Conservation (phyloP, 1,140 invertebrate species). For the Pygmarrhopalites habei region DNA sequence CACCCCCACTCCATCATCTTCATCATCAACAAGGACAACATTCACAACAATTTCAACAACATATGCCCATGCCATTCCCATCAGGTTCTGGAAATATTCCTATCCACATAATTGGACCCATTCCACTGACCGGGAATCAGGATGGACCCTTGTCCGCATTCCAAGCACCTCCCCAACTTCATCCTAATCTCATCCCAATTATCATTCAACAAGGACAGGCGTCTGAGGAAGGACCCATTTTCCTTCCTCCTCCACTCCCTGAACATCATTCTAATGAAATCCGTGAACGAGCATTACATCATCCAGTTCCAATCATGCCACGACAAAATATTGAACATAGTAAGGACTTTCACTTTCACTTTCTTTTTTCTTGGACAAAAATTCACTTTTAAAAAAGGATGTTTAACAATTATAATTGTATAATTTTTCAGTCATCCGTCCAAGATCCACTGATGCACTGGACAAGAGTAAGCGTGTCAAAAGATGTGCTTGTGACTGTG, state of each 20-base stretch:
- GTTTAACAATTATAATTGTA: no score
- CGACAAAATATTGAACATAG: conserved; percentile 30
- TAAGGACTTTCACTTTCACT: conserved; percentile 18
- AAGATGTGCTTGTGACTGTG: conserved; percentile 37
- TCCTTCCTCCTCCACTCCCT: conserved; percentile 1
- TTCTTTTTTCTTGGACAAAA: no score
- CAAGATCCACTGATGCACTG: conserved; percentile 18
- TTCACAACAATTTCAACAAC: conserved; percentile 2
- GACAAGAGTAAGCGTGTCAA: conserved; percentile 24
- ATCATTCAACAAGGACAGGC: not conserved
- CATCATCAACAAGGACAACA: no score
- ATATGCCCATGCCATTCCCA: not conserved
- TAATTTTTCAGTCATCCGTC: conserved; percentile 25
- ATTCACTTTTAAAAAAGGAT: no score
- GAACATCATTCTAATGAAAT: conserved; percentile 26
- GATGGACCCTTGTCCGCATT: not conserved
- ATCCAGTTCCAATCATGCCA: conserved; percentile 36
- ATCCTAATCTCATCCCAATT: not conserved
- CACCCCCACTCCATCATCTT: no score
- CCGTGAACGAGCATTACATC: conserved; percentile 30
- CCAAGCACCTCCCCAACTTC: not conserved
- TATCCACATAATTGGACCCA: conserved; percentile 35
- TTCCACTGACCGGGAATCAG: conserved; percentile 16
- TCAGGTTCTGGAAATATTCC: conserved; percentile 18
- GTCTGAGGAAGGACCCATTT: conserved; percentile 7